phyloP scores from a whole-genome alignment of 2,113 vertebrate genomes.

The Tachuris rubrigastra region DNA sequence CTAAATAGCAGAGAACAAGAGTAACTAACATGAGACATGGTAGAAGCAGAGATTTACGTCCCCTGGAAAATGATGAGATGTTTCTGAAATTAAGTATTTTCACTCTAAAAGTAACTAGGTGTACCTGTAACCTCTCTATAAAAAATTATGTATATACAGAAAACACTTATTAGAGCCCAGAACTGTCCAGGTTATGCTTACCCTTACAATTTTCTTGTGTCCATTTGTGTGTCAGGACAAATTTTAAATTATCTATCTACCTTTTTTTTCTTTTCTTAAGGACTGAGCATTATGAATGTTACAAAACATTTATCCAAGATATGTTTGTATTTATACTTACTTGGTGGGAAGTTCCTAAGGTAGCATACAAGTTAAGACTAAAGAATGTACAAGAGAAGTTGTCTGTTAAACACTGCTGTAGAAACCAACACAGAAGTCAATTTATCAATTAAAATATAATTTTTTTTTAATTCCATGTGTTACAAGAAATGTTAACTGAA shows the following conservation, averaged over 20 bases:
- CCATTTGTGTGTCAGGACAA: not conserved
- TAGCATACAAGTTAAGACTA: not conserved
- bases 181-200: not conserved
- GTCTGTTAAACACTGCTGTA: not conserved
- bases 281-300: no score
- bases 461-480: not conserved
- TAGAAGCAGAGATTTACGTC: not conserved
- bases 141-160: not conserved
- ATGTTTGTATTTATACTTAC: not conserved
- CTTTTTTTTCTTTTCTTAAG: not conserved
- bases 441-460: not conserved
- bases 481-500: not conserved
- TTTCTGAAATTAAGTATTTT: not conserved
- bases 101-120: not conserved
- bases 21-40: not conserved
- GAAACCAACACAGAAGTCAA: not conserved
- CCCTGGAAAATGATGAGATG: accelerated
- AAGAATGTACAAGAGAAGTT: not conserved
- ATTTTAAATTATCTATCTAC: not conserved
- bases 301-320: not conserved
- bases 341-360: not conserved
- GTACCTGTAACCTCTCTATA: not conserved
- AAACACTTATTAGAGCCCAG: not conserved
- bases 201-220: not conserved
- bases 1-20: not conserved